Percentiles rank a stretch among this genome's conserved stretches.
Conservation (phyloP, 2,113 vertebrate species). For the Ailuropoda melanoleuca region DNA sequence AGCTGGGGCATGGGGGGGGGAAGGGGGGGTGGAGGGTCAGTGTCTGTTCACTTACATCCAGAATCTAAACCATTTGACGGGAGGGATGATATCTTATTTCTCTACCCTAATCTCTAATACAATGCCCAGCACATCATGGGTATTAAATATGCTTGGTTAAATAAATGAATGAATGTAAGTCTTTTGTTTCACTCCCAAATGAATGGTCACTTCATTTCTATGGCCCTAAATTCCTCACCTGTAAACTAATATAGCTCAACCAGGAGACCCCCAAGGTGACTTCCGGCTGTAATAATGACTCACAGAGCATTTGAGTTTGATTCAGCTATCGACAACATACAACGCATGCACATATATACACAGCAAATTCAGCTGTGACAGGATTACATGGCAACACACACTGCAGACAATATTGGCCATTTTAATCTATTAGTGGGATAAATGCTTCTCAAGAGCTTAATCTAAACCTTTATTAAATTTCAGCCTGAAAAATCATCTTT, state of each 20-base stretch:
- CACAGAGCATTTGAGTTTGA: background rate
- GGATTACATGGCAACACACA: background rate
- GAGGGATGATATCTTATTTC: background rate
- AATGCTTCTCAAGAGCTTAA: slow-evolving; percentile 52
- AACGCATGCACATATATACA: background rate
- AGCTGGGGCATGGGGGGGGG: background rate
- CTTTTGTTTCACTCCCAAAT: background rate
- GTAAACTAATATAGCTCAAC: background rate
- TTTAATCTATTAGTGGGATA: slow-evolving; percentile 33
- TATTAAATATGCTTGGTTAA: background rate
- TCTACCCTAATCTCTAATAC: background rate
- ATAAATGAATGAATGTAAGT: background rate
- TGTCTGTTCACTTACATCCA: background rate
- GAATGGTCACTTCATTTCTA: background rate
- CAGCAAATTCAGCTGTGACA: background rate
- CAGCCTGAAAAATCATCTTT: slow-evolving; percentile 44
- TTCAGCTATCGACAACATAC: background rate
- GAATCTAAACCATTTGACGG: background rate
- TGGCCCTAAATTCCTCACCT: background rate
- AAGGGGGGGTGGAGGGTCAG: rapidly evolving
- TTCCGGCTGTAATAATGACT: background rate
- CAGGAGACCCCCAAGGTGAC: background rate
- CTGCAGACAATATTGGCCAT: background rate
- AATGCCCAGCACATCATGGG: background rate
- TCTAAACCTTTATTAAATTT: slow-evolving; percentile 26